A percentile compares a stretch with the other conserved stretches of the same genome.
Conservation (phyloP, 2,113 vertebrate species). For the Zosterops pallidus region DNA sequence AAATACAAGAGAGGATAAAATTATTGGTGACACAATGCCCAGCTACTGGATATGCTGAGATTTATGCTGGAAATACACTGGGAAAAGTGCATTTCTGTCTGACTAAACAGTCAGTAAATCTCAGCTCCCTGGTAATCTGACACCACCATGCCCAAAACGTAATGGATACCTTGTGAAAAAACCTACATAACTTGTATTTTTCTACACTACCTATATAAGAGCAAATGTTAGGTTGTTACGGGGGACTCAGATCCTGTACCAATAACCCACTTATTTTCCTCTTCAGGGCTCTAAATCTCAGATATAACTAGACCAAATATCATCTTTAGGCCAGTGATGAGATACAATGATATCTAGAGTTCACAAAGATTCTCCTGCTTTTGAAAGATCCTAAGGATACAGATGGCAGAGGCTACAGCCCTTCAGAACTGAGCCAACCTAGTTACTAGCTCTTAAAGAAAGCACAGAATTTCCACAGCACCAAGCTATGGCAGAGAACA, state of each 20-base stretch:
- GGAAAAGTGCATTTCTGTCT: background rate
- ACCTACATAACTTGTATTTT: background rate
- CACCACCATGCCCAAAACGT: background rate
- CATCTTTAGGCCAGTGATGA: background rate
- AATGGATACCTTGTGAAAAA: background rate
- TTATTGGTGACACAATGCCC: background rate
- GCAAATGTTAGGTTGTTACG: background rate
- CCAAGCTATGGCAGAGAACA: background rate
- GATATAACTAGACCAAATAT: background rate
- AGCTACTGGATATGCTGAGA: background rate
- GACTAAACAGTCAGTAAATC: background rate
- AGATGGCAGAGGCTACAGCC: background rate
- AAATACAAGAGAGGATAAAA: background rate
- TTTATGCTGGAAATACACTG: background rate
- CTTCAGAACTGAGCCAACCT: background rate
- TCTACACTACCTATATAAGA: background rate
- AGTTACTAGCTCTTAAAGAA: background rate
- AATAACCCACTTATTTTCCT: background rate
- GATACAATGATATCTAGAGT: background rate
- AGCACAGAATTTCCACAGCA: background rate
- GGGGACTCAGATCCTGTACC: background rate
- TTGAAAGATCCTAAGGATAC: background rate
- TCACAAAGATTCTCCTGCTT: background rate
- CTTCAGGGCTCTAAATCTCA: background rate
- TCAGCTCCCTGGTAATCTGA: background rate